Evolutionary conservation across 2,113 vertebrate genomes (phyloP).

Genomic region (Capricornis sumatraensis): DNA sequence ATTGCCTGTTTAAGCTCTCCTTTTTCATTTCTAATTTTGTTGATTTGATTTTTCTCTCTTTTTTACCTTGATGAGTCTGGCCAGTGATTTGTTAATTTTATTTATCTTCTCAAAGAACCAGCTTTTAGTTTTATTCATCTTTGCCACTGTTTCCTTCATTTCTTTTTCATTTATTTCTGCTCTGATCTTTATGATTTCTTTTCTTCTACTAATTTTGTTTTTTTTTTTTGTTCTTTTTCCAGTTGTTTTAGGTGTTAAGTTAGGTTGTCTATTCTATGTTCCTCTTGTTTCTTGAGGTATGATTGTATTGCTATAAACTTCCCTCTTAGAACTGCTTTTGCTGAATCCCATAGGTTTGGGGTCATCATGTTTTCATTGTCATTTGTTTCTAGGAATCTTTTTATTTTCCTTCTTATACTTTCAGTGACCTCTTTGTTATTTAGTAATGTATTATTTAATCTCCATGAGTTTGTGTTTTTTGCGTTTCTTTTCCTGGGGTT

Average conservation of each 20-base stretch:
- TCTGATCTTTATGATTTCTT: not conserved
- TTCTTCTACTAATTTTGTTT: not conserved
- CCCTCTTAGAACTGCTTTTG: not conserved
- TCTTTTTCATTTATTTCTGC: not conserved
- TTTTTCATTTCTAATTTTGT: not conserved
- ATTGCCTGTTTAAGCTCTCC: not conserved
- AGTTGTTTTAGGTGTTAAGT: not conserved
- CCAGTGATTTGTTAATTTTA: not conserved
- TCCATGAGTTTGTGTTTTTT: not conserved
- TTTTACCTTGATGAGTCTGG: not conserved
- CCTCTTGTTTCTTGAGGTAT: not conserved
- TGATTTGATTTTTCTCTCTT: not conserved
- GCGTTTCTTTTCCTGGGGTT: not conserved
- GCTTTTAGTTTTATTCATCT: not conserved
- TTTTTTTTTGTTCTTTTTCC: not conserved
- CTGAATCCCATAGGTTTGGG: not conserved
- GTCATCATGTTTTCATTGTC: not conserved
- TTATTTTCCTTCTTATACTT: not conserved
- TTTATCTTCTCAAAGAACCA: not conserved
- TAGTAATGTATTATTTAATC: not conserved
- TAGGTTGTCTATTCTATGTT: not conserved
- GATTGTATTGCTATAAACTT: not conserved
- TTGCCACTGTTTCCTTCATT: not conserved
- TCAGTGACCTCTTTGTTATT: not conserved
- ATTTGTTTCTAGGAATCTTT: not conserved